Base-by-base conservation (phyloP, 2,888 invertebrate species). In the Lithophane leautieri region DNA sequence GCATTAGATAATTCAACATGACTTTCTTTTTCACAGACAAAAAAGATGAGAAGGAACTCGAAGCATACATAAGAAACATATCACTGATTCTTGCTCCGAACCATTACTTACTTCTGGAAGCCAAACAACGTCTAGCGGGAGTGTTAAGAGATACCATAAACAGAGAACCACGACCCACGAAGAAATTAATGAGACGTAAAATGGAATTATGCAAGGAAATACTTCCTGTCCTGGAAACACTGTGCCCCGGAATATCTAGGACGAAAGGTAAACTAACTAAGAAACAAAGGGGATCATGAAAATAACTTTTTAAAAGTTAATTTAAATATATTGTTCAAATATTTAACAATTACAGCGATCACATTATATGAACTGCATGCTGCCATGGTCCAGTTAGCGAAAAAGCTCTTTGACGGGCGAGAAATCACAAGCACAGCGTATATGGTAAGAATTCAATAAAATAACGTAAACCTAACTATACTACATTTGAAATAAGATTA, bases 301-400 rank as follows among this genome's bases (percentile, higher is more conserved):
- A 54, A n/a, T n/a, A n/a, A 54, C 54, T 11, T 54, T 52, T 22
- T 11, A 9, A 54, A 54, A 54, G n/a, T 54, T n/a, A 12, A n/a
- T 52, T n/a, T 52, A 22, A 4, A n/a, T 54, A 11, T 54, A 11
- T 54, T n/a, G 11, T 54, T 54, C 1, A 52, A n/a, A 52, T 52
- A 54, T 54, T n/a, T n/a, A n/a, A n/a, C 12, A n/a, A 54, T 54
- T 54, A 76, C 92, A 97, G 98, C 98, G 0, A 97, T 98, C 70
- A 97, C 98, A 16, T 89, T 98, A 58, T 98, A 98, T 88, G 98
- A 98, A 91, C 94, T 98, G 85, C 98, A 98, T 89, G 97, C 97
- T 25, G 97, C 98, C 0, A 95, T 97, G 83, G 97, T 97, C 6
- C 97, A 97, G 86, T 90, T 98, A 52, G 97, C 97, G 0, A 97